A percentile compares a stretch with the other conserved stretches of the same genome.
Conservation (phyloP, 2,797 vertebrate species). For the Chaunax sp. region DNA sequence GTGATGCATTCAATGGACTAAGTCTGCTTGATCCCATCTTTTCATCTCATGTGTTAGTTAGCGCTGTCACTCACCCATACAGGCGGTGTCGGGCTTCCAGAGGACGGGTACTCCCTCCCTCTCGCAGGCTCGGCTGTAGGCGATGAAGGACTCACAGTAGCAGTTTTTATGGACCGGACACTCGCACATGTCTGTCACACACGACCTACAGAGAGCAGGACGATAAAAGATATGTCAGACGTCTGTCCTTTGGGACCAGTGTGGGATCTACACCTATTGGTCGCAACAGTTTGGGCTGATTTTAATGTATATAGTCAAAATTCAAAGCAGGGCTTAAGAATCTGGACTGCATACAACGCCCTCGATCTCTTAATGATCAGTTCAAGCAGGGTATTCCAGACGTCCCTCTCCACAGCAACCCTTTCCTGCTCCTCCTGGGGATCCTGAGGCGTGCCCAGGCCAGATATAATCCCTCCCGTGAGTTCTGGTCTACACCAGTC, state of each 20-base stretch:
- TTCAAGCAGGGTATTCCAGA: too few species aligned
- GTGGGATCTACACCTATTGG: not conserved
- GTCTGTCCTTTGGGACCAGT: not conserved
- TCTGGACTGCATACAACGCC: too few species aligned
- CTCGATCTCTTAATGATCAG: too few species aligned
- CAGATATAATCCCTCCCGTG: too few species aligned
- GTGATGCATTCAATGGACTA: too few species aligned
- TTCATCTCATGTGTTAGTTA: not conserved
- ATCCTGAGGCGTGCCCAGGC: too few species aligned
- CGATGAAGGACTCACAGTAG: constrained; percentile 97
- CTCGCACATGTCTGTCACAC: constrained; percentile 98
- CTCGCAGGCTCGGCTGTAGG: constrained; percentile 94
- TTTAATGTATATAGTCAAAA: too few species aligned
- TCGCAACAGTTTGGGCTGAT: too few species aligned
- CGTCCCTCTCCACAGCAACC: too few species aligned
- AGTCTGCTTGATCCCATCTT: not conserved
- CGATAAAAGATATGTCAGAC: rapidly evolving
- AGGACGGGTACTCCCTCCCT: constrained; percentile 89
- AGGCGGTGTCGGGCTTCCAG: constrained; percentile 90
- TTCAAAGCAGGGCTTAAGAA: too few species aligned
- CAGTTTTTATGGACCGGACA: constrained; percentile 98
- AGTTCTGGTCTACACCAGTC: too few species aligned
- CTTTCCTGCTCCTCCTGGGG: too few species aligned
- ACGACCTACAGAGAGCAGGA: constrained; percentile 85
- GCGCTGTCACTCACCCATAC: constrained; percentile 87